Evolutionary conservation across 35 echinoderm and acorn worm genomes (phyloP), one percentile per base, ranked within the genome.

Genomic region (Stichopus chloronotus): DNA sequence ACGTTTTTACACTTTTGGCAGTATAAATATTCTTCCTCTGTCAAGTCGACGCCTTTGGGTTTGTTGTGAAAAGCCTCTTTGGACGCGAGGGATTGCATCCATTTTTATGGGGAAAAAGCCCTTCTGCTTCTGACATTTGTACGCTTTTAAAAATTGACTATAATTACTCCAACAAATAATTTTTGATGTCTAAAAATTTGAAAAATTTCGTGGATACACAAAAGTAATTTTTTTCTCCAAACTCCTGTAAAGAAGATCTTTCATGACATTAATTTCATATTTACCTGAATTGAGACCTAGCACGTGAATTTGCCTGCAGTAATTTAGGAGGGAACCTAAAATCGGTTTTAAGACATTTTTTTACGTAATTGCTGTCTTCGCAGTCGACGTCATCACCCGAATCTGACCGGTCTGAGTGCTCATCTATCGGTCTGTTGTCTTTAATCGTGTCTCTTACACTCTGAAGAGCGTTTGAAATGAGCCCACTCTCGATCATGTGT

Each of bases 41-140:
- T 76, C 11, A 95, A 91, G 72, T 88, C 65, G 56, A 68, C 21
- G 6, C 20, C 53, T 78, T 95, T 95, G 59, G 88, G 63, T 22
- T 85, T 53, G 72, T 91, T 95, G 91, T 78, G 76, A 83, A 95
- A 95, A 22, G 83, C 58, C 5, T 92, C 91, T 24, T 92, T 63
- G 4, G 90, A 57, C 19, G 90, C 90, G 4, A 95, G 76, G 30
- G 12, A 65, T 14, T 89, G 16, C 80, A 95, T 74, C 78, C 89
- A 95, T 6, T 95, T 78, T 55, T 94, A 94, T 21, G 86, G 86
- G 86, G 43, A 94, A 94, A 57, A 79, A 91, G 56, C 86, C 93
- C 56, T 91, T 94, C 24, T 78, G 59, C n/a, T 55, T 13, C 21
- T 76, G 20, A 43, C 80, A 92, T 57, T 92, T 79, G 25, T 95